These are phyloP conservation scores for Coluber constrictor DNA, from an alignment of 2,797 vertebrate species.

Conservation along the genomic window DNA sequence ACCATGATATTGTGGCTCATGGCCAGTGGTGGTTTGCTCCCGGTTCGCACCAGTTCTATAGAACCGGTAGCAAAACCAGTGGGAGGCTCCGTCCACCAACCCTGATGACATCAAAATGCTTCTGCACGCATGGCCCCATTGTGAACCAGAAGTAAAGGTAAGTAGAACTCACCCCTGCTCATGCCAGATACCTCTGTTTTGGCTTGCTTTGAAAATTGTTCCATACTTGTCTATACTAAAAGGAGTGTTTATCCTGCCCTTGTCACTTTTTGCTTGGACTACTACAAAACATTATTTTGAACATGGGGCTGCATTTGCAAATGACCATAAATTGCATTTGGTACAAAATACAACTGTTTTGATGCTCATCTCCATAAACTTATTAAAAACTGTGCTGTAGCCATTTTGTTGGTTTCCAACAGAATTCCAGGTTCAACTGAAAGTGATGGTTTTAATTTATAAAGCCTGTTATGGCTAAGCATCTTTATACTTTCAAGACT, in stretches of 20 bases:
- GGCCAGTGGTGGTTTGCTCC: too few relatives aligned
- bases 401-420: not conserved
- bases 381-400: not conserved
- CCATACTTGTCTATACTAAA: not conserved
- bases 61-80: too few relatives aligned
- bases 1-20: not conserved
- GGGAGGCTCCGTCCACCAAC: too few relatives aligned
- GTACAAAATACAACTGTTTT: not conserved
- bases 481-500: not conserved
- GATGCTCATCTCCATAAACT: not conserved
- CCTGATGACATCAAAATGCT: too few relatives aligned
- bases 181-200: not conserved
- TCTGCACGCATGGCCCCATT: too few relatives aligned
- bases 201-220: not conserved
- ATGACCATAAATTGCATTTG: not conserved
- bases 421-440: not conserved
- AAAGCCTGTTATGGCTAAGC: not conserved
- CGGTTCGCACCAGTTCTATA: too few relatives aligned
- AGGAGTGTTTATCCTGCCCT: not conserved
- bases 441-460: not conserved
- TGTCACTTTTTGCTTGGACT: not conserved
- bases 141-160: too few relatives aligned
- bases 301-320: not conserved
- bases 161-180: not conserved
- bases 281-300: not conserved